phyloP scores from a whole-genome alignment of 2,888 invertebrate species.

The Taenaris catops region DNA sequence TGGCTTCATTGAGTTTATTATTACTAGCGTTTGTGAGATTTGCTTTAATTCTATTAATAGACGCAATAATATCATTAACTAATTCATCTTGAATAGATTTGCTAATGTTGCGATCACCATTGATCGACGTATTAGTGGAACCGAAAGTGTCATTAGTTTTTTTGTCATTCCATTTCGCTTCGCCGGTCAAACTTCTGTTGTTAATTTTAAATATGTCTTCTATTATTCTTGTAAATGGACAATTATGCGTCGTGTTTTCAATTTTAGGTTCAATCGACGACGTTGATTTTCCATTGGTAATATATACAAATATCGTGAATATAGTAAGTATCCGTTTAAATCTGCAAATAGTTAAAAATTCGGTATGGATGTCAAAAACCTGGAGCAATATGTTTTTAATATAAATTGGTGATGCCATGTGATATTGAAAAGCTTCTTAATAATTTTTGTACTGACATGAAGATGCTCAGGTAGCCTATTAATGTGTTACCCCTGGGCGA shows the following conservation, averaged over 20 bases:
- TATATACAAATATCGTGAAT: conserved; percentile 30
- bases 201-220: conserved; percentile 65
- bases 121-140: conserved; percentile 75
- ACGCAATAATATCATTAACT: conserved; percentile 61
- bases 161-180: conserved; percentile 38
- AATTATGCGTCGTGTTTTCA: conserved; percentile 43
- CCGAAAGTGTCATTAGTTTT: conserved; percentile 77
- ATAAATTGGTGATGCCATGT: too few species aligned
- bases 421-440: too few species aligned
- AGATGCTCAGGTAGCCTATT: too few species aligned
- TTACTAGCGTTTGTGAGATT: conserved; percentile 43
- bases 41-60: conserved; percentile 64
- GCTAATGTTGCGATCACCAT: conserved; percentile 38
- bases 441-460: too few species aligned
- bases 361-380: too few species aligned
- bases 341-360: conserved; percentile 48
- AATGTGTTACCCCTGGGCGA: too few species aligned
- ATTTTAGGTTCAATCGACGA: conserved; percentile 23
- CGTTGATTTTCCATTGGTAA: conserved; percentile 30
- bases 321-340: conserved; percentile 44
- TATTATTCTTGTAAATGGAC: conserved; percentile 62
- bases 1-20: conserved; percentile 58
- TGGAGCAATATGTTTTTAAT: too few species aligned
- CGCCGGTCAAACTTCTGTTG: conserved; percentile 37
- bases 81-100: conserved; percentile 51